Conservation (phyloP, 2,113 vertebrate species). For the Alethe diademata region DNA sequence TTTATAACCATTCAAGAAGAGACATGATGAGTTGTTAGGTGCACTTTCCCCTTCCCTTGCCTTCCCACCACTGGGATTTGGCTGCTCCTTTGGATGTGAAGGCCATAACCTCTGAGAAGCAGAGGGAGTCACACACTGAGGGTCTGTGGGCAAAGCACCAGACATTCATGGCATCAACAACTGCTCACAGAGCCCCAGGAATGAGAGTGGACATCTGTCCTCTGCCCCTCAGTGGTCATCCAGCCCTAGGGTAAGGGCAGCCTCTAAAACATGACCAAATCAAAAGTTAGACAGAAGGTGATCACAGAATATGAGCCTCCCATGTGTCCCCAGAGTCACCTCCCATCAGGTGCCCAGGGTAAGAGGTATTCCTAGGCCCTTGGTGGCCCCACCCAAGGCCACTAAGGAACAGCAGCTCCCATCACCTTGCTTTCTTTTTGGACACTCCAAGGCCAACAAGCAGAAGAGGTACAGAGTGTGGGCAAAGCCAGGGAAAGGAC, state of each 20-base stretch:
- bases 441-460: not conserved
- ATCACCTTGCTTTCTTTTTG: not conserved
- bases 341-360: not conserved
- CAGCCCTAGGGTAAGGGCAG: not conserved
- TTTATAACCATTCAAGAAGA: not conserved
- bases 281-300: not conserved
- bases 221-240: not conserved
- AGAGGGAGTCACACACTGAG: not conserved
- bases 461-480: accelerated
- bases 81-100: not conserved
- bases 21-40: not conserved
- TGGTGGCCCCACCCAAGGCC: not conserved
- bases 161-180: not conserved
- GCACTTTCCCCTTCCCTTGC: not conserved
- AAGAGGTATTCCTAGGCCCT: not conserved
- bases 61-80: not conserved
- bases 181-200: not conserved
- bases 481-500: not conserved
- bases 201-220: not conserved
- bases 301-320: not conserved
- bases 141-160: not conserved
- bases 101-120: not conserved
- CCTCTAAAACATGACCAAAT: not conserved
- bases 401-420: not conserved
- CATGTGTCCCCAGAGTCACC: not conserved